These are phyloP conservation scores for Calypte anna DNA, from an alignment of 2,113 vertebrate genomes.

Conservation along the genomic window DNA sequence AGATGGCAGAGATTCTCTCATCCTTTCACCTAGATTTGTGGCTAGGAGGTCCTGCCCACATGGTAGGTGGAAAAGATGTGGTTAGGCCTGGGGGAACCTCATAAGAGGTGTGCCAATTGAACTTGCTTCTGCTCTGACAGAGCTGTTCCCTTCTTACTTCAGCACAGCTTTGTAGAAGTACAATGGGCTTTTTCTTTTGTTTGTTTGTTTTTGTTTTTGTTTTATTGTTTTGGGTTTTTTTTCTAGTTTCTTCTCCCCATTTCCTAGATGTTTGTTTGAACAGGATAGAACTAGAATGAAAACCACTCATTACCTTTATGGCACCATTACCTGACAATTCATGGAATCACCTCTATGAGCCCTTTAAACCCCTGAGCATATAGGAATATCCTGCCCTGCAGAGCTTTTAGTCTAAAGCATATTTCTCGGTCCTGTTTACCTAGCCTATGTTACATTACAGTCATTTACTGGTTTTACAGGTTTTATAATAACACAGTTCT, in stretches of 20 bases:
- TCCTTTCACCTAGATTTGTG: background rate
- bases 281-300: background rate
- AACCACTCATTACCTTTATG: background rate
- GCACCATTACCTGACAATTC: background rate
- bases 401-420: background rate
- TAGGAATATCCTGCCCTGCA: background rate
- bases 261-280: background rate
- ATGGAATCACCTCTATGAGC: background rate
- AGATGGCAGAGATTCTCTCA: background rate
- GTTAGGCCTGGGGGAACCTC: background rate
- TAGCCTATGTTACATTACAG: background rate
- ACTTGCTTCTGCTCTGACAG: background rate
- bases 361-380: background rate
- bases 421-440: background rate
- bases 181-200: background rate
- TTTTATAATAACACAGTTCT: background rate
- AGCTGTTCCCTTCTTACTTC: background rate
- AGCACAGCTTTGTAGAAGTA: background rate
- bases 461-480: background rate
- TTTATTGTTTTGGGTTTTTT: background rate
- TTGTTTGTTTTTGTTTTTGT: background rate
- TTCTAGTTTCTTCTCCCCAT: background rate
- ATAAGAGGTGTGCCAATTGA: background rate
- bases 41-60: background rate
- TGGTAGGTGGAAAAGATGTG: background rate